These are phyloP conservation scores for Microchirus variegatus DNA, from an alignment of 2,797 vertebrate species.

Conservation along the genomic window DNA sequence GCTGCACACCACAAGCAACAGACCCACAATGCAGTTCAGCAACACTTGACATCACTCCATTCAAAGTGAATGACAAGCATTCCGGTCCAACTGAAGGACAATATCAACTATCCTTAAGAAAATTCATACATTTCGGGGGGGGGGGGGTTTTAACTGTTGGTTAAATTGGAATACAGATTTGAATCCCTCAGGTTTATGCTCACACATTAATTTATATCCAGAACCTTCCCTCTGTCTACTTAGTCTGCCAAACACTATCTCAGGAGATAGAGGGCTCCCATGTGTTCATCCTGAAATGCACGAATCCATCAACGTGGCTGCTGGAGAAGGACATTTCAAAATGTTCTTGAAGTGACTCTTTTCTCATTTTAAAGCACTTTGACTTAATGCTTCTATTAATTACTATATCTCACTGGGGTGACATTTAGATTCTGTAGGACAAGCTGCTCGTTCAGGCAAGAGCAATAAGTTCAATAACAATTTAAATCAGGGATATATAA, in stretches of 20 bases:
- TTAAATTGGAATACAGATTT: conserved; percentile 39
- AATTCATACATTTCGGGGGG: too few relatives aligned
- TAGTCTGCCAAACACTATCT: conserved; percentile 61
- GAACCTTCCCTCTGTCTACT: conserved; percentile 42
- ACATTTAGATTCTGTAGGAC: conserved; percentile 62
- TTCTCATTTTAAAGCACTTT: conserved; percentile 60
- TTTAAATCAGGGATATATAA: conserved; percentile 56
- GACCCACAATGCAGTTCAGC: too few relatives aligned
- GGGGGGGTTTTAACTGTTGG: too few relatives aligned
- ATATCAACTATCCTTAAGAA: conserved; percentile 27
- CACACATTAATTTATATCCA: conserved; percentile 49
- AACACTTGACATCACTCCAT: too few relatives aligned
- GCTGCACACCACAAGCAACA: too few relatives aligned
- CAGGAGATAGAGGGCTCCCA: conserved; percentile 44
- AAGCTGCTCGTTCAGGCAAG: conserved; percentile 42
- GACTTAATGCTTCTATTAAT: conserved; percentile 76
- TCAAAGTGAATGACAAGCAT: too few relatives aligned
- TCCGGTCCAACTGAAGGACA: conserved; percentile 8
- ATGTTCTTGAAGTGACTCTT: conserved; percentile 67
- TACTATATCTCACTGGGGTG: conserved; percentile 59
- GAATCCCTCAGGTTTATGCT: conserved; percentile 16
- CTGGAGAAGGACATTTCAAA: conserved; percentile 54
- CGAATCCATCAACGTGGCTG: conserved; percentile 61
- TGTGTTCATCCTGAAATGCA: conserved; percentile 54
- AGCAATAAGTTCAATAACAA: conserved; percentile 61